Percentiles rank a stretch among this genome's conserved stretches.
Conservation (phyloP, 2,113 vertebrate species). For the Labeo rohita region DNA sequence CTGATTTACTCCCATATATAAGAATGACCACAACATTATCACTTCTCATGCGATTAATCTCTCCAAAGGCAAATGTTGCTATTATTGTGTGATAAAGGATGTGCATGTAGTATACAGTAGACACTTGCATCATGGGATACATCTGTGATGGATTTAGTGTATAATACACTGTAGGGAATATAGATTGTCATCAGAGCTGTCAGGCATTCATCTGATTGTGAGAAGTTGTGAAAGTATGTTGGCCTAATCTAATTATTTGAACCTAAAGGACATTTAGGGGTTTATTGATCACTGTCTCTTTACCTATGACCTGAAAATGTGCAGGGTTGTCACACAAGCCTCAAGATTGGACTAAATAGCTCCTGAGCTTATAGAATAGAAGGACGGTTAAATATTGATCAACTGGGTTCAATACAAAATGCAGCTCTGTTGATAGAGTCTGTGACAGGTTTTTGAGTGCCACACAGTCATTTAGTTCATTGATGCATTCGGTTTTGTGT, state of each 20-base stretch:
- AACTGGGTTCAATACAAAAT: background rate
- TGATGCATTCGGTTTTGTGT: background rate
- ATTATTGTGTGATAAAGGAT: background rate
- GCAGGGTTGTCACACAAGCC: background rate
- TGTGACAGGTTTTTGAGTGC: background rate
- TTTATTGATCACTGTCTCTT: background rate
- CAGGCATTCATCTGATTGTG: background rate
- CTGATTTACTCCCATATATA: background rate
- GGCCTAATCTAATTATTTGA: background rate
- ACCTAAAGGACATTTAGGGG: background rate
- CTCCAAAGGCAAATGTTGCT: background rate
- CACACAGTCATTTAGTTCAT: background rate
- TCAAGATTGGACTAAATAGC: background rate
- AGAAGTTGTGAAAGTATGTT: background rate
- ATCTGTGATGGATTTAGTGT: background rate
- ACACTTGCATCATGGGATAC: background rate
- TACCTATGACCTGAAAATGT: background rate
- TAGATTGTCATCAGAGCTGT: background rate
- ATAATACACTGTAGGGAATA: background rate
- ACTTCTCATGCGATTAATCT: background rate
- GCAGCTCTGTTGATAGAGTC: background rate
- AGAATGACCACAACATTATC: background rate
- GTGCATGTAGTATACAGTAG: background rate
- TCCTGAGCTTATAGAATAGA: background rate
- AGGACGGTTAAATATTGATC: background rate